A percentile compares a stretch with the other conserved stretches of the same genome.
These are phyloP conservation scores for Achlya flavicornis DNA, from an alignment of 2,888 invertebrate genomes.

Conservation along the genomic window DNA sequence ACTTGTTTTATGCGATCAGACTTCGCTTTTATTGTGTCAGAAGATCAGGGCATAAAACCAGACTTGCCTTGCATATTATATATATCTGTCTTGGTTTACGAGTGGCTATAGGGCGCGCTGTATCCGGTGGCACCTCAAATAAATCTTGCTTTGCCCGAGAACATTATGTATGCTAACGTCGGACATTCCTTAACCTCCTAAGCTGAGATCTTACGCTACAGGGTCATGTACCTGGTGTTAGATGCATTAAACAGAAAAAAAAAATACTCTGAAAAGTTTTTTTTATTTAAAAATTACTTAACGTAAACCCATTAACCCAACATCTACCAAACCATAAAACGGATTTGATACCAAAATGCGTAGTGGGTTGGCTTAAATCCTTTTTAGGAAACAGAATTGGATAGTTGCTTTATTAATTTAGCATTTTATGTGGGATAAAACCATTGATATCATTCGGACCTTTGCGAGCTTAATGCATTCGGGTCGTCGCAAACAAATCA, in stretches of 20 bases:
- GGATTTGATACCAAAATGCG: not conserved
- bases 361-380: not conserved
- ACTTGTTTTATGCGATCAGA: constrained; percentile 2
- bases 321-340: not conserved
- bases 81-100: constrained; percentile 38
- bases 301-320: too few relatives aligned
- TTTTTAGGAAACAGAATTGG: not conserved
- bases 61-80: constrained; percentile 25
- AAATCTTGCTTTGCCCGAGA: constrained; percentile 73
- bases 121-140: constrained; percentile 57
- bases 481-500: not conserved
- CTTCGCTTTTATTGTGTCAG: not conserved
- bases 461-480: not conserved
- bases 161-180: constrained; percentile 70
- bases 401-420: constrained; percentile 3
- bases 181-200: constrained; percentile 48
- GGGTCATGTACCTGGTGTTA: not conserved
- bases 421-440: not conserved
- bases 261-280: too few relatives aligned
- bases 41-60: constrained; percentile 4
- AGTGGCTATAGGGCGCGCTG: constrained; percentile 30
- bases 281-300: too few relatives aligned
- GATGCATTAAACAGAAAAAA: not conserved
- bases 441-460: not conserved
- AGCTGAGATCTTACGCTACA: constrained; percentile 18